Evolutionary conservation across 2,113 vertebrate species (phyloP), one percentile per base, ranked within the genome.

Genomic region (Oxyura jamaicensis): DNA sequence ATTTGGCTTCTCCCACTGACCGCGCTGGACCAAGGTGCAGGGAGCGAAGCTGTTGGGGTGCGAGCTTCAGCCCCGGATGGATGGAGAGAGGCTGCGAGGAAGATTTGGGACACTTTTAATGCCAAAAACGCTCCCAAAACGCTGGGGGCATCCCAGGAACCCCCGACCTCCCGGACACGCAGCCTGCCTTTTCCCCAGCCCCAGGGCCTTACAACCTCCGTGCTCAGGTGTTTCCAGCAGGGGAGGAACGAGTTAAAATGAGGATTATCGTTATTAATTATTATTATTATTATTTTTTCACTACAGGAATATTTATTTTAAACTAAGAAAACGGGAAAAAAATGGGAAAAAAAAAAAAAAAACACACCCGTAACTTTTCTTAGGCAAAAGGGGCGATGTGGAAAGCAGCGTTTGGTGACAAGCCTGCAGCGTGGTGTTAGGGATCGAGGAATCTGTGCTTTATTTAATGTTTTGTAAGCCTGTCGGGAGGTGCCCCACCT

Each of bases 231-330:
- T 68, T 94, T 58, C 73, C 65, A 86, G 73, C 79, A 58, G 72
- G n/a, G 0, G 86, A 84, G 28, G 62, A 89, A 46, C 86, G 58
- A 29, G 22, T 29, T 39, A 25, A 75, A 63, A 59, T 3, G 4
- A 80, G 42, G 67, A 42, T 63, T 36, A 2, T 14, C 58, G 1
- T 21, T 4, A 1, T 28, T 60, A 36, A 39, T 67, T 36, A 18
- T 26, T 35, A 2, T 13, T 66, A 2, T 21, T 4, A 1, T 28
- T 60, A 35, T 39, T 46, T 58, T 79, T 89, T 91, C 95, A 96
- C 93, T 97, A 95, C 93, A 92, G 53, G 42, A 73, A 50, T 96
- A 95, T 93, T 96, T 96, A 90, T 95, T 95, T 94, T 88, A 26
- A 91, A 13, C 20, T 62, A 53, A 76, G 36, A 88, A 91, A 55